Base-by-base conservation (phyloP, 2,113 vertebrate species). In the Dinomys branickii region DNA sequence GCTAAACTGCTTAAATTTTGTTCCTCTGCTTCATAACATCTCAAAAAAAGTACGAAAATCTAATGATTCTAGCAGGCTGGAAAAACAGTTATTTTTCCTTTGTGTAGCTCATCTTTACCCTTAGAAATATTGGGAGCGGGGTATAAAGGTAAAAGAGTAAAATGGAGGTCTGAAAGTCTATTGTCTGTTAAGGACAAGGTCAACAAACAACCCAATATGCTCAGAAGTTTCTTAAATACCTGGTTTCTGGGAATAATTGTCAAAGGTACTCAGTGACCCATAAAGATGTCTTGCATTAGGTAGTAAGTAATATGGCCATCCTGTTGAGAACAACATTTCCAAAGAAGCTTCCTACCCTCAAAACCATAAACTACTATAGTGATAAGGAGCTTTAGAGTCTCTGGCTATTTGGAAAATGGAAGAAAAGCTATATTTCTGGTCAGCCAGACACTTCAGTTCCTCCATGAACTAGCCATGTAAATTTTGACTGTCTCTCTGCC, bases 1-100 rank as follows among this genome's bases (percentile, higher is more conserved):
- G 73, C 22, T 93, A 52, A 89, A 69, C 41, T 94, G 9, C 63
- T 81, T 93, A 83, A 87, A 92, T 96, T 90, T 61, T 94, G 56
- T 30, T 85, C 38, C 17, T 63, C 44, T 95, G n/a, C 77, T 91
- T 93, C 17, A 91, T 35, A 61, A 47, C 4, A 41, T 88, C 77
- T 96, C 41, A 47, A 65, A 91, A 93, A 88, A 41, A 71, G 5
- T 65, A 78, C 35, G 35, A 77, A 96, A 82, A n/a, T 11, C 17
- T 69, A 92, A 24, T 10, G 4, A 10, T 84, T 67, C 20, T 73
- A 85, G 50, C 1, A 67, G 26, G n/a, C 14, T 94, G n/a, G 52
- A 63, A 88, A 30, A 61, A 44, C 41, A 33, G 44, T 30, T 69
- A 94, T 88, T 91, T 50, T 96, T 22, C 22, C 47, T 95, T 90